Percentiles rank a stretch among this genome's conserved stretches.
phyloP scores from a whole-genome alignment of 2,888 invertebrate genomes.

The Eupithecia inturbata region DNA sequence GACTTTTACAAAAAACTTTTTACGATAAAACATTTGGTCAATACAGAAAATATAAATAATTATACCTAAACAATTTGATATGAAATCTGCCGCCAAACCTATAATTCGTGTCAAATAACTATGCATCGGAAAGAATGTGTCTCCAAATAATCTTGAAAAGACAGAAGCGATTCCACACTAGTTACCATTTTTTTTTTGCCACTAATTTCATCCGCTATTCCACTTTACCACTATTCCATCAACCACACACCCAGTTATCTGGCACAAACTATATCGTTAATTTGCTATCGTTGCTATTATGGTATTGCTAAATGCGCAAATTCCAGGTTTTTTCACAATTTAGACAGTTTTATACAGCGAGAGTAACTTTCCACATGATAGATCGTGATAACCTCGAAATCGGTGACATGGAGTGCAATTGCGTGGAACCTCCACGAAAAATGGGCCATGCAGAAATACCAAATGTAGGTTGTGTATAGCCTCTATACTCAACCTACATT shows the following conservation, averaged over 20 bases:
- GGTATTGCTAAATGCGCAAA: constrained; percentile 42
- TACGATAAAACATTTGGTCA: too few species aligned
- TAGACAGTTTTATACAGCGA: not conserved
- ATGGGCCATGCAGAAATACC: constrained; percentile 1
- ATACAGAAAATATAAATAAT: too few species aligned
- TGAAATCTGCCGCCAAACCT: not conserved
- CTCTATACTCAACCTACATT: too few species aligned
- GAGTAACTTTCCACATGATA: constrained; percentile 5
- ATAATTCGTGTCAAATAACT: not conserved
- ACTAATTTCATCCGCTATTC: too few species aligned
- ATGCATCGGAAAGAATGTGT: not conserved
- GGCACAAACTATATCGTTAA: not conserved
- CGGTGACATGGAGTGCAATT: constrained; percentile 11
- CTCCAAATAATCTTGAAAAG: constrained; percentile 29
- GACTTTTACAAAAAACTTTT: too few species aligned
- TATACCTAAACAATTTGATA: not conserved
- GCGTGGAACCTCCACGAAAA: constrained; percentile 10
- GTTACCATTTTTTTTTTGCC: too few species aligned
- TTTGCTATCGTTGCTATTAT: constrained; percentile 32
- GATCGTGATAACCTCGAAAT: constrained; percentile 4
- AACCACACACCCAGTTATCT: constrained; percentile 30
- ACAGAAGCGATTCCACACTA: constrained; percentile 42
- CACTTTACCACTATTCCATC: constrained; percentile 44
- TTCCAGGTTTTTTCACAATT: constrained; percentile 12
- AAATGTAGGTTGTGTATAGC: not conserved